Base-by-base conservation (phyloP, 1,140 invertebrate species). In the Caenorhabditis inopinata region DNA sequence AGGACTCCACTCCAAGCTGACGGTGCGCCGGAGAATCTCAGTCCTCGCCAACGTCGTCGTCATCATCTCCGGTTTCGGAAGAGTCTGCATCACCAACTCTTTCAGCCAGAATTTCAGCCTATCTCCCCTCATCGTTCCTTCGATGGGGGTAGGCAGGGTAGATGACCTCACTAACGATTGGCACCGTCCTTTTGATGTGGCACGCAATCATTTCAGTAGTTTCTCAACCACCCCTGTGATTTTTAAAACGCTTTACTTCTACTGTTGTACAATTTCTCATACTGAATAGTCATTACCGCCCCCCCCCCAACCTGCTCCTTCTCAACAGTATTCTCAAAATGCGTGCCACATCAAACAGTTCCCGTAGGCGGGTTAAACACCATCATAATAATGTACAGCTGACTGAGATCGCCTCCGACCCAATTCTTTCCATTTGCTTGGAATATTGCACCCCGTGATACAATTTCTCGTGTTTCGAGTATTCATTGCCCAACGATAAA, bases 21-120 rank as follows among this genome's bases (percentile, higher is more conserved):
- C 78, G 62, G 62, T 79, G 58, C 62, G 78, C 78, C 45, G 78
- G 78, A 74, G 51, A 74, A 58, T 79, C 78, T 48, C 78, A 75
- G 74, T 75, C 74, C 74, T 48, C 51, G 58, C 78, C 78, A 51
- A 58, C 51, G 23, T 29, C 78, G n/a, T 58, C 49, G 27, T 47
- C 58, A 18, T 35, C 78, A 14, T 21, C n/a, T n/a, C n/a, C 62
- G 14, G 3, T 68, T 38, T 32, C 58, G 32, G 58, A 68, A 68
- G 58, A 68, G 27, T 68, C 58, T 0, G 35, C 58, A 21, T 68
- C 47, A 47, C 35, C 58, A 18, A 79, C 62, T n/a, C 46, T 79
- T 23, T 79, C 78, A 3, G 78, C 78, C 12, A 47, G 73, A 68
- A 47, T 79, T 21, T 38, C 58, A 2, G 46, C 78, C n/a, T 79